Base-by-base conservation (phyloP, 2,888 invertebrate species). In the Ectobius pallidus region DNA sequence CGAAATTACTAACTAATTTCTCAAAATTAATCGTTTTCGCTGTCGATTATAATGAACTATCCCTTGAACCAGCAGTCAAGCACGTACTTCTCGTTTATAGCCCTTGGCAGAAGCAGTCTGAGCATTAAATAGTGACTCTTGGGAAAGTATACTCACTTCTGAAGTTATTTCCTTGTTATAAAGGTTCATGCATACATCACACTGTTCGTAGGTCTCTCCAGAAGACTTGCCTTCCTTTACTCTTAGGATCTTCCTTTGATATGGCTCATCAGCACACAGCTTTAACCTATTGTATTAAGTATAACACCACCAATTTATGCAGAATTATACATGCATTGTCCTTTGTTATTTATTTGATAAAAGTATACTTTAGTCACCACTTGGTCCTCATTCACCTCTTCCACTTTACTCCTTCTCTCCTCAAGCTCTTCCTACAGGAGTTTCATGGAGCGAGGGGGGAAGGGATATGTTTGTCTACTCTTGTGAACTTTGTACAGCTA, bases 401-500 rank as follows among this genome's bases (percentile, higher is more conserved):
- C 34, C 11, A n/a, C n/a, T n/a, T n/a, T n/a, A n/a, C n/a, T n/a
- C n/a, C 25, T 3, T 25, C 39, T 39, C 9, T 14, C 30, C 32
- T 6, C 58, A 16, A 22, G 25, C 27, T 27, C 27, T 27, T 7
- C n/a, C 58, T 58, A 1, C 4, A 16, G 22, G 14, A 25, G 2
- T 22, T 20, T 25, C 11, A 25, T 1, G 18, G 18, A 7, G 46
- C 6, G 6, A 4, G n/a, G 30, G 58, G 16, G 25, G 27, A 25
- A 58, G 7, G 32, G 58, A 6, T 58, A 46, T 61, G 46, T 65
- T 46, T 46, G 46, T 18, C 65, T 46, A 46, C 44, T 16, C 65
- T 46, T 44, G 65, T 25, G 65, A 65, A 65, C 65, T 65, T 46
- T 65, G 46, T 18, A n/a, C 46, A 44, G 65, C 65, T 46, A 65